Conservation (phyloP, 2,888 invertebrate genomes). For the Pomacea canaliculata region DNA sequence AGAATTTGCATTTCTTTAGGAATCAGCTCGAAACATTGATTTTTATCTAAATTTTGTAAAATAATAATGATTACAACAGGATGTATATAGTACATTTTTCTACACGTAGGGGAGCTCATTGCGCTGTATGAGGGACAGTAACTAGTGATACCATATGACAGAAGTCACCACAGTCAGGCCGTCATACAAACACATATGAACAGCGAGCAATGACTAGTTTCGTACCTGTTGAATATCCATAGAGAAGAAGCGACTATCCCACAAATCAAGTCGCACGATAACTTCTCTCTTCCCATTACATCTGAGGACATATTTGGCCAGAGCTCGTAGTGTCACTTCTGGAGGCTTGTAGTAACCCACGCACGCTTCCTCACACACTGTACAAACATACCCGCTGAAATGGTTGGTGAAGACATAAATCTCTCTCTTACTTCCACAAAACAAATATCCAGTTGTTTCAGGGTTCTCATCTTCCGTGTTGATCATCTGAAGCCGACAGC, state of each 20-base stretch:
- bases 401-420: slow-evolving; percentile 8
- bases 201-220: too few species aligned
- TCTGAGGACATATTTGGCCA: background rate
- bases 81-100: too few species aligned
- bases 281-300: background rate
- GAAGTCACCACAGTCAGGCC: too few species aligned
- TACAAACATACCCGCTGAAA: slow-evolving; percentile 17
- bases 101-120: too few species aligned
- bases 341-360: background rate
- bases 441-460: background rate
- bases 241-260: slow-evolving; percentile 7
- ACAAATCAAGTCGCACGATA: slow-evolving; percentile 10
- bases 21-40: too few species aligned
- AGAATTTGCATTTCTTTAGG: too few species aligned
- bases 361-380: background rate
- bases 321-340: slow-evolving; percentile 7
- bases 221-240: slow-evolving; percentile 4
- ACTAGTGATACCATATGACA: too few species aligned
- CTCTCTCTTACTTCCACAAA: background rate
- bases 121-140: too few species aligned
- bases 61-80: too few species aligned
- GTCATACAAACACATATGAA: too few species aligned
- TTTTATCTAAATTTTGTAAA: too few species aligned
- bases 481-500: background rate
- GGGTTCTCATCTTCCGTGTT: background rate